Percentiles rank a stretch among this genome's conserved stretches.
These are phyloP conservation scores for Drosophila pseudoananassae DNA, from an alignment of 1,140 invertebrate genomes.

Conservation along the genomic window DNA sequence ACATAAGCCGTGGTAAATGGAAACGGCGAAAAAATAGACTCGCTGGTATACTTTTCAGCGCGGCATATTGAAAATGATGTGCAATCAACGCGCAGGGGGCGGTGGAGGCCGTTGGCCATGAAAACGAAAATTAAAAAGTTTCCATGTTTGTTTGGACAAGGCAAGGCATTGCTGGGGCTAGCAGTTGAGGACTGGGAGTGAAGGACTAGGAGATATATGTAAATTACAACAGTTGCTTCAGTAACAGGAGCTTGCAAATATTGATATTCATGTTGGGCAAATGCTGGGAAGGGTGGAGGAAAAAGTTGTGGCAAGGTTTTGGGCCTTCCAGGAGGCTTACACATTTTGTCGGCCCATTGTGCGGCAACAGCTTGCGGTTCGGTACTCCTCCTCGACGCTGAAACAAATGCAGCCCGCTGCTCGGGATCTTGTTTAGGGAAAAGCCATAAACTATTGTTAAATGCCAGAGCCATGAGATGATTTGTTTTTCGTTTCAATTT, in stretches of 20 bases:
- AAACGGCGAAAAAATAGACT: constrained; percentile 42
- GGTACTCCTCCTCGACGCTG: constrained; percentile 18
- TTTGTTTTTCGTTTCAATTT: constrained; percentile 38
- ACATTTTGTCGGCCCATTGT: constrained; percentile 6
- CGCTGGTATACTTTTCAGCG: constrained; percentile 4
- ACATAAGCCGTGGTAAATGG: constrained; percentile 67
- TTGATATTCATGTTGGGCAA: constrained; percentile 57
- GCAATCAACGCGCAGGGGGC: constrained; percentile 55
- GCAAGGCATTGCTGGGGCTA: background rate
- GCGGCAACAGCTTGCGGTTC: constrained; percentile 61
- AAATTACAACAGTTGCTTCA: constrained; percentile 71
- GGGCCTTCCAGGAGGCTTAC: background rate
- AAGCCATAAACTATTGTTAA: constrained; percentile 58
- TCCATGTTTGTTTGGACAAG: constrained; percentile 44
- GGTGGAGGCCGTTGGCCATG: constrained; percentile 50
- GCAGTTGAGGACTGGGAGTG: background rate
- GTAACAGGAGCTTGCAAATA: constrained; percentile 68
- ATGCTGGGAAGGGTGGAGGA: background rate
- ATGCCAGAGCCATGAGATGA: constrained; percentile 24
- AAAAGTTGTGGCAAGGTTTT: constrained; percentile 39
- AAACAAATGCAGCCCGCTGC: constrained; percentile 4
- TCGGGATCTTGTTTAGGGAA: constrained; percentile 39
- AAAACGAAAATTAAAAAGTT: constrained; percentile 81
- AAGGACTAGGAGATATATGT: constrained; percentile 29
- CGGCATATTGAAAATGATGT: constrained; percentile 70